These are phyloP conservation scores for Papilio demoleus DNA, from an alignment of 2,888 invertebrate species.

Conservation along the genomic window DNA sequence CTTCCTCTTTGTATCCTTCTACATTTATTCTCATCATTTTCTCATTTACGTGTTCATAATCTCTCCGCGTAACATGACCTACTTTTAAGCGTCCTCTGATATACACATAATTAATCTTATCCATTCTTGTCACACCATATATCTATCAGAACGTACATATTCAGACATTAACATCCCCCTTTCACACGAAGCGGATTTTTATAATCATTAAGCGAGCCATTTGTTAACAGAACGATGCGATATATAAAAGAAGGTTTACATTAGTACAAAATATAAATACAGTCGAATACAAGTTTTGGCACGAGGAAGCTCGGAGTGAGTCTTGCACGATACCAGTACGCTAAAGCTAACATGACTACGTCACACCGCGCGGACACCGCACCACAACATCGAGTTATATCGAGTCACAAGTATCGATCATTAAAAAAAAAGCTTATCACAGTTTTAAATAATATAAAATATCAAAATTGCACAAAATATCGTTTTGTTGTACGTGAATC, in stretches of 20 bases:
- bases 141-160: too few species aligned
- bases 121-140: too few species aligned
- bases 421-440: slow-evolving; percentile 14
- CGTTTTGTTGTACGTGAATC: neutral
- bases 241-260: slow-evolving; percentile 48
- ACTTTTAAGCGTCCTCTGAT: too few species aligned
- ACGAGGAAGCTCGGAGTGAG: slow-evolving; percentile 59
- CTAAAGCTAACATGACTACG: slow-evolving; percentile 78
- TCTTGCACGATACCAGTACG: slow-evolving; percentile 52
- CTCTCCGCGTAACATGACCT: too few species aligned
- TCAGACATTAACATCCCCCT: too few species aligned
- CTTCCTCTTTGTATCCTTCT: too few species aligned
- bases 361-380: slow-evolving; percentile 51
- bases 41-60: too few species aligned
- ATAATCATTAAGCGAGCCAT: neutral
- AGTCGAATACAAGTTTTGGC: slow-evolving; percentile 56
- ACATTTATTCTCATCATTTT: too few species aligned
- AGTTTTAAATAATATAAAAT: slow-evolving; percentile 17
- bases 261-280: slow-evolving; percentile 40
- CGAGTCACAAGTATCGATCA: slow-evolving; percentile 42
- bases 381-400: neutral
- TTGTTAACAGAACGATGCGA: slow-evolving; percentile 41
- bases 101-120: too few species aligned
- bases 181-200: neutral
- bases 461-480: slow-evolving; percentile 13